These are phyloP conservation scores for Nannoperca australis DNA, from an alignment of 2,797 vertebrate genomes.

Conservation along the genomic window DNA sequence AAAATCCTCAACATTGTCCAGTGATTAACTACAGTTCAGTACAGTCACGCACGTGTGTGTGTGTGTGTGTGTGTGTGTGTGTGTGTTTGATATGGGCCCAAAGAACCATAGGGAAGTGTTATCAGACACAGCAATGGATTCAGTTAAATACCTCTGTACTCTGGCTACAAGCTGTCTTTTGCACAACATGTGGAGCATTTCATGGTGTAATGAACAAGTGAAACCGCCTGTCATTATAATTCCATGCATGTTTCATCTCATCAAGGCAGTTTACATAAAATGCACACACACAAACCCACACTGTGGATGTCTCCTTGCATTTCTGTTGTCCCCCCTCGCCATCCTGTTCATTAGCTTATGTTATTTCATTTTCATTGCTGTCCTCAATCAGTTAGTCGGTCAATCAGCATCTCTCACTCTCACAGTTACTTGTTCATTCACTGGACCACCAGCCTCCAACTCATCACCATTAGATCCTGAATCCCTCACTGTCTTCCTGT, in stretches of 20 bases:
- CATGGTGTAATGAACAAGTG: constrained; percentile 37
- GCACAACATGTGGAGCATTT: constrained; percentile 35
- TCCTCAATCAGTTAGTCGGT: constrained; percentile 44
- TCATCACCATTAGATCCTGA: constrained; percentile 57
- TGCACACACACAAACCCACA: constrained; percentile 16
- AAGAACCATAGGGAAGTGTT: not conserved
- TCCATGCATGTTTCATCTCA: constrained; percentile 30
- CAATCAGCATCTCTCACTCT: constrained; percentile 21
- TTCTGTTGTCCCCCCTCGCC: constrained; percentile 4
- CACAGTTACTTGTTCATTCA: not conserved
- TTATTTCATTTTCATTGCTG: constrained; percentile 60
- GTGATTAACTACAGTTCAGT: constrained; percentile 27
- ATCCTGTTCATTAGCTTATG: constrained; percentile 43
- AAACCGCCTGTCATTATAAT: constrained; percentile 34
- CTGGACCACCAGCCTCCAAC: constrained; percentile 38
- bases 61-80: not conserved
- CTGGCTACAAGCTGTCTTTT: constrained; percentile 8
- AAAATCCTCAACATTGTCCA: constrained; percentile 22
- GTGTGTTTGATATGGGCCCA: not conserved
- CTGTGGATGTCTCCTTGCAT: constrained; percentile 42
- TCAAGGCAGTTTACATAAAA: constrained; percentile 21
- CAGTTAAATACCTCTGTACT: constrained; percentile 4
- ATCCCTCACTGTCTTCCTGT: constrained; percentile 38
- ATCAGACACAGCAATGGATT: constrained; percentile 10
- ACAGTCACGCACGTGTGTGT: not conserved